Conservation (phyloP, 2,113 vertebrate species). For the Oriolus oriolus region DNA sequence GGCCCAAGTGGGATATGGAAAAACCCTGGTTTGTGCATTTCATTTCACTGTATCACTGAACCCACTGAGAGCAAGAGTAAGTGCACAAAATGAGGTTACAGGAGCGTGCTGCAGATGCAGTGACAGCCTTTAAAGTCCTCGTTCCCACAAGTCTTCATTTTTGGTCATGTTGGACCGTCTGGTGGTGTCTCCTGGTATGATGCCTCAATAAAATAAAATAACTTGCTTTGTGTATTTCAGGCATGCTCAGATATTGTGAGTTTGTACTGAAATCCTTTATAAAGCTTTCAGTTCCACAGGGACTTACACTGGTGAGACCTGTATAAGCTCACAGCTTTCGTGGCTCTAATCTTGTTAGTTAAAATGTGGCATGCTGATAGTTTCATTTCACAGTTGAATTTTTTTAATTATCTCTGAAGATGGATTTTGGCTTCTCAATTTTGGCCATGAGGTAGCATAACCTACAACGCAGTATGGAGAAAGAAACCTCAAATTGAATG, state of each 20-base stretch:
- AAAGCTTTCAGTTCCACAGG: neutral
- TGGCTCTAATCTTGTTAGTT: neutral
- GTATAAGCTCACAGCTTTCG: neutral
- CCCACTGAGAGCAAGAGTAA: neutral
- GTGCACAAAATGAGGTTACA: neutral
- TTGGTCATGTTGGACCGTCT: neutral
- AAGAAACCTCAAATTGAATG: neutral
- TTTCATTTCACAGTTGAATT: slow-evolving; percentile 62
- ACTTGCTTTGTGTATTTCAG: neutral
- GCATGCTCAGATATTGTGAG: neutral
- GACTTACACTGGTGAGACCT: neutral
- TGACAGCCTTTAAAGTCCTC: neutral
- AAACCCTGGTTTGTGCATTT: neutral
- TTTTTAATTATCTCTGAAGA: slow-evolving; percentile 52
- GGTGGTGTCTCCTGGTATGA: neutral
- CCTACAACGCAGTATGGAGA: neutral
- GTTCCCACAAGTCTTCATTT: neutral
- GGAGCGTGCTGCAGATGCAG: neutral
- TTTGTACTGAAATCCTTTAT: neutral
- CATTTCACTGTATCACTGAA: neutral
- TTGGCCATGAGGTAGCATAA: slow-evolving; percentile 29
- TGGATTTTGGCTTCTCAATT: slow-evolving; percentile 35
- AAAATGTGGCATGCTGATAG: slow-evolving; percentile 34
- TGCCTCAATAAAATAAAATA: neutral
- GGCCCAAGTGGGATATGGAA: neutral